Evolutionary conservation across 2,797 vertebrate genomes (phyloP), one percentile per base, ranked within the genome.

Genomic region (Cryptoblepharus egeriae): DNA sequence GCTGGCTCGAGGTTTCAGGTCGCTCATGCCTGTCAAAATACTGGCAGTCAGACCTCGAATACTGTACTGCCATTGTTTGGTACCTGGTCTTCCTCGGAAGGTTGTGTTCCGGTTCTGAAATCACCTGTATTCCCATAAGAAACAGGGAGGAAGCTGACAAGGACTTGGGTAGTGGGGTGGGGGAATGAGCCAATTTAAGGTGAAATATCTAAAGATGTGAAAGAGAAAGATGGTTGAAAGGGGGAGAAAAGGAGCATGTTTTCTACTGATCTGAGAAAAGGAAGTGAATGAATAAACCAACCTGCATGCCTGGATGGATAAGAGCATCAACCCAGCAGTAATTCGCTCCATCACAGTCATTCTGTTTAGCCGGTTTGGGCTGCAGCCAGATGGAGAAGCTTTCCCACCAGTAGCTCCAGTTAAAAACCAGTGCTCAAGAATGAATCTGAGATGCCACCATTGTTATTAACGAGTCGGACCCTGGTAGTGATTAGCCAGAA

Each of bases 321-420:
- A 72, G 89, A 89, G 87, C 6, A 1, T 22, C 77, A 87, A 72
- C 79, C 52, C 80, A 85, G 87, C 2, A 1, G 79, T 90, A 93
- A 93, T 90, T 85, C 75, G 88, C 87, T 87, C 87, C 83, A 60
- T n/a, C 64, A 76, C 88, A 74, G 79, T 64, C 84, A 71, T 84
- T 87, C 86, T 90, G 91, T 90, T 91, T 87, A 93, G 88, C 83
- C 89, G 65, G n/a, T 84, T 93, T 90, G 91, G 90, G 90, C 88
- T 88, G 7, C 86, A 88, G 35, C 39, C 39, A 42, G 39, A 42
- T 42, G 39, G 9, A 42, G 9, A 42, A 42, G 39, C 39, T 42
- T 42, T 42, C 39, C 39, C 39, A 42, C 39, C 39, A 42, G 39
- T 42, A 42, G 39, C 39, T 42, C 39, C 39, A 42, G 39, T 42